Base-by-base conservation (phyloP, 2,888 invertebrate genomes). In the Pollenia angustigena region DNA sequence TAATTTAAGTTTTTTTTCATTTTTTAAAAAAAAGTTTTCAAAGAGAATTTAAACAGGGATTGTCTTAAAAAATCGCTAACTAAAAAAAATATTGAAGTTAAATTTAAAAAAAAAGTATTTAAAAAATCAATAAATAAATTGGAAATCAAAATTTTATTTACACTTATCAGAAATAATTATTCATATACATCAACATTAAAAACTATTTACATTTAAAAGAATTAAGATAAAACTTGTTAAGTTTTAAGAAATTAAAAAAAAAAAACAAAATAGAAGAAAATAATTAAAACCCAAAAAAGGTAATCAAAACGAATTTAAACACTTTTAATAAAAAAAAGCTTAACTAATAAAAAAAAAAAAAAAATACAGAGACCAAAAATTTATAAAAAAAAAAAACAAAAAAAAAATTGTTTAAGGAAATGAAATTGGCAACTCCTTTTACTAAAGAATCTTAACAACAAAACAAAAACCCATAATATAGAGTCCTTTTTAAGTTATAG, bases 21-120 rank as follows among this genome's bases (percentile, higher is more conserved):
- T 40, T 52, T 54, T 16, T 4, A 16, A 48, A 32, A 48, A 32
- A 54, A 46, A 68, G 32, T 32, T 32, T 9, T 16, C 6, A 64
- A 66, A 79, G 50, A 78, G 64, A 66, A 68, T 48, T 46, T 58
- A 78, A 68, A 68, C 78, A 78, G 78, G 68, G 58, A 79, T 50
- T 68, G 76, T 81, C 44, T 76, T 58, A 7, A 56, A 81, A 60
- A 46, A 58, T 58, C 23, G 44, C 48, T 46, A 52, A 50, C 52
- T 69, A 76, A 76, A 60, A 48, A 12, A n/a, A 76, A 52, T 54
- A 52, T 50, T 4, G 4, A 14, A 42, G 18, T 12, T 4, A 18
- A 32, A 32, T 6, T 32, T 32, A 64, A 52, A 56, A 1, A 1
- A 40, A 16, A 11, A 9, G 10, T 44, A 56, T 16, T 46, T 32